These are phyloP conservation scores for Pelecanus crispus DNA, from an alignment of 2,113 vertebrate species.

Conservation along the genomic window DNA sequence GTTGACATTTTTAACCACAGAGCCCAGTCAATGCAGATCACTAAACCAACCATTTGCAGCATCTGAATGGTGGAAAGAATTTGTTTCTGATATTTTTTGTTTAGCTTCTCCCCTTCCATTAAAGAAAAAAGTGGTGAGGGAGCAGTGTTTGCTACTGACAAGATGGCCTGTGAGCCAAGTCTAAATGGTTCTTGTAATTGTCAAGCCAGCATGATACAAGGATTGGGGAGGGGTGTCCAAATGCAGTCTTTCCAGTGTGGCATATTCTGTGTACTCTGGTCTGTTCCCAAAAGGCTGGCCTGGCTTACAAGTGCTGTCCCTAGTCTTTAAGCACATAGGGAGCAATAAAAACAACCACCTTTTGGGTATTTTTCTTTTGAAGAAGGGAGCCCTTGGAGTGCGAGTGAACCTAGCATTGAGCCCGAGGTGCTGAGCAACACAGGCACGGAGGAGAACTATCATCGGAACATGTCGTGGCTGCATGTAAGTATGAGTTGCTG, in stretches of 20 bases:
- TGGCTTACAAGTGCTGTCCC: constrained; percentile 66
- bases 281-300: constrained; percentile 61
- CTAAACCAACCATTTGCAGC: constrained; percentile 58
- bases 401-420: constrained; percentile 97
- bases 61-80: constrained; percentile 60
- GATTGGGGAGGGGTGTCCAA: constrained; percentile 27
- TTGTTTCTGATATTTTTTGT: constrained; percentile 21
- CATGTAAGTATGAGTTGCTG: constrained; percentile 78
- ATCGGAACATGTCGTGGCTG: constrained; percentile 97
- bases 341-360: constrained; percentile 50
- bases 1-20: constrained; percentile 9
- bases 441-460: constrained; percentile 91
- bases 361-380: constrained; percentile 78
- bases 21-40: constrained; percentile 73
- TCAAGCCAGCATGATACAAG: constrained; percentile 42
- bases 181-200: constrained; percentile 60
- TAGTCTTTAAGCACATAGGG: constrained; percentile 63
- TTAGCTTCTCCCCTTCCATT: constrained; percentile 44
- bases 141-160: not conserved
- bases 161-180: not conserved
- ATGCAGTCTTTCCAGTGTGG: not conserved
- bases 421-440: constrained; percentile 88
- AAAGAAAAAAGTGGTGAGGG: not conserved
- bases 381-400: constrained; percentile 96
- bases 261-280: constrained; percentile 27